Base-by-base conservation (phyloP, 2,888 invertebrate genomes). In the Panzeria rudis region DNA sequence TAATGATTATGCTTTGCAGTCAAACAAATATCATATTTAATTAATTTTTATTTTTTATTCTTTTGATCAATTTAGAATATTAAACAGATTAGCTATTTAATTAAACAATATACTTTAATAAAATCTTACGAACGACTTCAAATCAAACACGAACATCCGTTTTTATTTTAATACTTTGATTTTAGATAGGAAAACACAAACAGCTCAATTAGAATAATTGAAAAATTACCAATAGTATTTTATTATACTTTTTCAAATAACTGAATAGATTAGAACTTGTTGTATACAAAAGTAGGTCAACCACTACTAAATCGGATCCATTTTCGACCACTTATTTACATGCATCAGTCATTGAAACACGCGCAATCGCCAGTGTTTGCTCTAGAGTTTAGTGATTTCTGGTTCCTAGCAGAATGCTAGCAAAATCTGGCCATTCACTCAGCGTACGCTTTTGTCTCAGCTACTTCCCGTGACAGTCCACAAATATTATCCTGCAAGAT, bases 1-100 rank as follows among this genome's bases (percentile, higher is more conserved):
- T 2, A 38, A 56, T 50, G 41, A 35, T 52, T 69, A 29, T 76
- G 52, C 56, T 72, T 69, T 54, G 56, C 68, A 81, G 38, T 68
- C 61, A 72, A 77, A 68, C 72, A 73, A 77, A 84, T 81, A 84
- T 77, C 54, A 77, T 47, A 69, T 84, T 77, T 77, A 84, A 84
- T 81, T 80, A 84, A 80, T 66, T 71, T 76, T 66, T 52, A 71
- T 59, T 75, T 47, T 47, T 59, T 35, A n/a, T 23, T n/a, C 15
- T 38, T 35, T 69, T 78, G 59, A 61, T 78, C 29, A 73, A 68
- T 59, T 59, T 17, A 38, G 9, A 73, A 68, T 59, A 66, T 52
- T 62, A 79, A 25, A 20, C n/a, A 62, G 71, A 72, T 69, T 52
- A 75, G 2, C 29, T 38, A 25, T 64, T 50, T 64, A 61, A 64